phyloP scores from a whole-genome alignment of 92 coral and sea anemone genomes.

The Anthopleura xanthogrammica region DNA sequence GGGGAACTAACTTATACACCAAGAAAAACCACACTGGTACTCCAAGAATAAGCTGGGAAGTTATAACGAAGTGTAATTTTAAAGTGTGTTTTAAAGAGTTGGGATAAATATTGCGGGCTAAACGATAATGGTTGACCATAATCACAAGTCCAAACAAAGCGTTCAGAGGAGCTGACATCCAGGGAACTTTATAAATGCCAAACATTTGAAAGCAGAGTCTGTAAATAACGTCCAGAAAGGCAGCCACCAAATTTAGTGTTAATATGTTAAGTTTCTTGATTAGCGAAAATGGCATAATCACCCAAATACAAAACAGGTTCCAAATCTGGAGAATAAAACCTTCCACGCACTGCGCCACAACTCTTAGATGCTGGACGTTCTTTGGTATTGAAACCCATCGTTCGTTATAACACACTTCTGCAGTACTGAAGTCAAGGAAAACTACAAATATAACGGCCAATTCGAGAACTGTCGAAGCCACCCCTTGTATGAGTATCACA shows the following conservation, averaged over 20 bases:
- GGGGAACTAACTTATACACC: conserved; percentile 47
- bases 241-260: conserved; percentile 54
- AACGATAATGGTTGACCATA: conserved; percentile 35
- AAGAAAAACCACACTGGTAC: conserved; percentile 40
- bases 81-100: conserved; percentile 2
- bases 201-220: conserved; percentile 47
- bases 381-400: conserved; percentile 32
- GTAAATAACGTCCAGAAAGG: conserved; percentile 52
- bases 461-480: conserved; percentile 36
- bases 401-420: conserved; percentile 57
- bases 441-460: conserved; percentile 42
- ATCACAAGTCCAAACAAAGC: conserved; percentile 37
- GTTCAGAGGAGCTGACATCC: conserved; percentile 58
- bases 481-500: conserved; percentile 35
- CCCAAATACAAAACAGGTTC: conserved; percentile 45
- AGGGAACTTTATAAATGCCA: conserved; percentile 50
- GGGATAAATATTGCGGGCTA: conserved; percentile 32
- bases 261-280: conserved; percentile 61
- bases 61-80: conserved; percentile 26
- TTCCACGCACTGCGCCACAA: conserved; percentile 43
- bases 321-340: conserved; percentile 58
- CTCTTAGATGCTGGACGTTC: conserved; percentile 60
- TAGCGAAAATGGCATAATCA: conserved; percentile 44
- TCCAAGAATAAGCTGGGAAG: conserved; percentile 53
- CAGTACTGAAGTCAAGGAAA: conserved; percentile 66